Percentiles rank a stretch among this genome's conserved stretches.
Conservation (phyloP, 2,797 vertebrate genomes). For the Amazona ochrocephala region DNA sequence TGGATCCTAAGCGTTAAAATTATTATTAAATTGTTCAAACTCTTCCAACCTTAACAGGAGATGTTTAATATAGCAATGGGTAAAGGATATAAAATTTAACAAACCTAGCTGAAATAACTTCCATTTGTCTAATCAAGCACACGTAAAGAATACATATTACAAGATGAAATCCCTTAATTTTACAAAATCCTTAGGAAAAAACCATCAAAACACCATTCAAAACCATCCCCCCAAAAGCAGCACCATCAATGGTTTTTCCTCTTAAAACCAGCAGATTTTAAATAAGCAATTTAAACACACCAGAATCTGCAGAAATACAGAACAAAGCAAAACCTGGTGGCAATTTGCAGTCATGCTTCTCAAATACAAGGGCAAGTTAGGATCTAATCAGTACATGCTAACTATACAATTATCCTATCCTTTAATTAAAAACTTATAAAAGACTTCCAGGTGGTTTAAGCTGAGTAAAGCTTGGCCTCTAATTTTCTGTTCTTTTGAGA, state of each 20-base stretch:
- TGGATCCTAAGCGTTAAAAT: background rate
- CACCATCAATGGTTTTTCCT: background rate
- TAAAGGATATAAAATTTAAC: background rate
- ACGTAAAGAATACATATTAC: background rate
- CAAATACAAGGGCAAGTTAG: background rate
- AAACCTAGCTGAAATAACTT: background rate
- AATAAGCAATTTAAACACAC: background rate
- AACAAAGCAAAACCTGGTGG: constrained; percentile 5
- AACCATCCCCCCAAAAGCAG: background rate
- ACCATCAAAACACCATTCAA: background rate
- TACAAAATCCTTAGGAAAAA: background rate
- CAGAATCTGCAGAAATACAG: background rate
- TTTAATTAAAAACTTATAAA: constrained; percentile 41
- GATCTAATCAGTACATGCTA: constrained; percentile 26
- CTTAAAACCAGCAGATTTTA: background rate
- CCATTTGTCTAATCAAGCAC: background rate
- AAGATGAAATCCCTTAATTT: background rate
- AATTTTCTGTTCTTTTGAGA: constrained; percentile 43
- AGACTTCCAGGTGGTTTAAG: background rate
- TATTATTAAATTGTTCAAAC: background rate
- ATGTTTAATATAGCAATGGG: background rate
- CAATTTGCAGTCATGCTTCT: constrained; percentile 14
- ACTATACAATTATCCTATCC: constrained; percentile 24
- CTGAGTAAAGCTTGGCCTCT: background rate
- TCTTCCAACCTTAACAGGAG: background rate